phyloP scores from a whole-genome alignment of 2,113 vertebrate species.

The Bolborhynchus lineola region DNA sequence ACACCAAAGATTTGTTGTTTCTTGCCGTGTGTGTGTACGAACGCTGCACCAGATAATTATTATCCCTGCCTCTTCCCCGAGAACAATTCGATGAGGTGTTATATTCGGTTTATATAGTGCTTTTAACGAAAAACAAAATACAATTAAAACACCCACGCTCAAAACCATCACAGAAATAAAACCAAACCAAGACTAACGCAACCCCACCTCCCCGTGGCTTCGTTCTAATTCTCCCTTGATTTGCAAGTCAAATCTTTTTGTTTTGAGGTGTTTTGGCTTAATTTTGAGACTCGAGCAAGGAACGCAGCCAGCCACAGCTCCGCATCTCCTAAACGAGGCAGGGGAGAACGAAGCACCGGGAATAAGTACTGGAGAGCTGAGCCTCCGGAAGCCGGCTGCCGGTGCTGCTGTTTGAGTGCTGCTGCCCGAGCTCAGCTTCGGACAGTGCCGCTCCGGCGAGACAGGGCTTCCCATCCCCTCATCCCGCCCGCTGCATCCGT shows the following conservation, averaged over 20 bases:
- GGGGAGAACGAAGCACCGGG: background rate
- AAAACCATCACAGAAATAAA: slow-evolving; percentile 53
- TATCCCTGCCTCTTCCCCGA: background rate
- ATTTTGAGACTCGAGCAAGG: background rate
- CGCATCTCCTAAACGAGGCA: background rate
- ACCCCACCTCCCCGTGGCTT: slow-evolving; percentile 11
- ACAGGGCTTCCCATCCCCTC: background rate
- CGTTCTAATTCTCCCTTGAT: slow-evolving; percentile 11
- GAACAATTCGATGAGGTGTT: slow-evolving; percentile 53
- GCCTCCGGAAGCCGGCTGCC: background rate
- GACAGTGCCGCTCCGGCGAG: background rate
- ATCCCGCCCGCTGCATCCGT: background rate
- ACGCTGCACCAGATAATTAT: background rate
- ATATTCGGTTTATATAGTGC: background rate
- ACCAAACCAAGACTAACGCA: background rate
- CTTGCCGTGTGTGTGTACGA: background rate
- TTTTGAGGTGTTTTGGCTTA: slow-evolving; percentile 26
- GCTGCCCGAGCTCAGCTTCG: background rate
- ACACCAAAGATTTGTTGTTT: slow-evolving; percentile 4
- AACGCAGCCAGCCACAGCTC: background rate
- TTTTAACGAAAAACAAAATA: slow-evolving; percentile 62
- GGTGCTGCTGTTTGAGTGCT: background rate
- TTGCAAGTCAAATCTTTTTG: slow-evolving; percentile 41
- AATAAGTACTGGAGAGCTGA: background rate
- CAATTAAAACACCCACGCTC: slow-evolving; percentile 62